A percentile compares a stretch with the other conserved stretches of the same genome.
Evolutionary conservation across 2,113 vertebrate genomes (phyloP).

Genomic region (Oceanites oceanicus): DNA sequence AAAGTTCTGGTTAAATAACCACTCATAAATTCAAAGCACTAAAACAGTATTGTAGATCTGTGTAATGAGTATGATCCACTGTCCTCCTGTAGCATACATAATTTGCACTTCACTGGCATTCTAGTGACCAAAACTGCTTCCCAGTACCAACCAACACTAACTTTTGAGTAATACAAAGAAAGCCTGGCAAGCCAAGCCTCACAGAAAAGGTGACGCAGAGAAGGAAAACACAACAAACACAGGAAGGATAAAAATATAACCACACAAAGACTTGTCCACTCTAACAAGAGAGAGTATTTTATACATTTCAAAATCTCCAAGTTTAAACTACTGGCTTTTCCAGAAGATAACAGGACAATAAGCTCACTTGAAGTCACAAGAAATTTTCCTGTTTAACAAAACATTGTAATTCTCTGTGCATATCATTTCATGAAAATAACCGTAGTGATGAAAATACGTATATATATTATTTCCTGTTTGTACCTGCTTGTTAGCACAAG

Average conservation of each 20-base stretch:
- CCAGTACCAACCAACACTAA: background rate
- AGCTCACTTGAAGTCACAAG: background rate
- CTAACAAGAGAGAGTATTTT: background rate
- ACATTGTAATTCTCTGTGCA: background rate
- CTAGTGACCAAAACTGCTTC: background rate
- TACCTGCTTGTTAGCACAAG: background rate
- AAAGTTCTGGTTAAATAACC: background rate
- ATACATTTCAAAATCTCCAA: background rate
- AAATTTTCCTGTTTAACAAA: background rate
- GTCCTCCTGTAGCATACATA: background rate
- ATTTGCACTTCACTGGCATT: background rate
- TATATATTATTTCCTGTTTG: background rate
- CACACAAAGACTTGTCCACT: background rate
- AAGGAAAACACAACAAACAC: background rate
- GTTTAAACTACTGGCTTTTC: background rate
- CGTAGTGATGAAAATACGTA: background rate
- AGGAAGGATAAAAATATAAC: background rate
- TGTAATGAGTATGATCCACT: fast-evolving
- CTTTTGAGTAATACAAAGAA: background rate
- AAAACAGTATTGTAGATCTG: background rate
- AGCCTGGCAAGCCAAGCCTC: background rate
- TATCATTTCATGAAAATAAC: background rate
- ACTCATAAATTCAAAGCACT: background rate
- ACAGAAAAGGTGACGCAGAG: background rate
- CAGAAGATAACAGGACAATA: background rate